phyloP scores from a whole-genome alignment of 2,113 vertebrate species.

The Anhinga rufa region DNA sequence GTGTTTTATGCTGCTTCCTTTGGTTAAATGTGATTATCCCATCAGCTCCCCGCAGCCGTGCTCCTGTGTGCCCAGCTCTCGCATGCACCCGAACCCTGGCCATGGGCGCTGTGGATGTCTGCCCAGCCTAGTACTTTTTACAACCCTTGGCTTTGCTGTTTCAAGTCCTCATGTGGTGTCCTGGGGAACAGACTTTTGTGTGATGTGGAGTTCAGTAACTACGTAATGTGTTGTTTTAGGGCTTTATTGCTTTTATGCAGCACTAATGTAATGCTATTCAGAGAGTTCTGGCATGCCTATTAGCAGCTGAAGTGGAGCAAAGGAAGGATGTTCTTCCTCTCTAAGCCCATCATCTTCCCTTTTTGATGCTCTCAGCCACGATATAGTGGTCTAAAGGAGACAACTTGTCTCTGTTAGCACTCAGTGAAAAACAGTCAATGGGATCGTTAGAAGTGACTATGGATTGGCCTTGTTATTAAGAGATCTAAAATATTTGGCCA shows the following conservation, averaged over 20 bases:
- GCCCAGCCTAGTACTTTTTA: background rate
- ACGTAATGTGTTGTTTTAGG: slow-evolving; percentile 4
- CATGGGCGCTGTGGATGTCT: background rate
- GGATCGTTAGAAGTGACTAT: background rate
- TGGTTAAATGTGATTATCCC: background rate
- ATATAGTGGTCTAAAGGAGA: slow-evolving; percentile 25
- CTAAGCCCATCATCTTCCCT: slow-evolving; percentile 18
- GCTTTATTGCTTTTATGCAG: slow-evolving; percentile 28
- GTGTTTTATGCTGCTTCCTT: background rate
- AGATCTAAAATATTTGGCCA: slow-evolving; percentile 4
- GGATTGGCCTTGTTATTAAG: background rate
- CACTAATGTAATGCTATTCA: background rate
- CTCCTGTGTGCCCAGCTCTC: background rate
- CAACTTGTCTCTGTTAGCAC: slow-evolving; percentile 37
- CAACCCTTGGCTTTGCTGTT: background rate
- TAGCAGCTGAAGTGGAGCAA: background rate
- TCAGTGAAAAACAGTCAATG: background rate
- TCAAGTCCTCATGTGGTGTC: background rate
- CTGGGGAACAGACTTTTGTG: background rate
- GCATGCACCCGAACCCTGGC: background rate
- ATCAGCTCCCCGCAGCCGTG: background rate
- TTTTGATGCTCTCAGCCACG: slow-evolving; percentile 39
- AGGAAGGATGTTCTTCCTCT: slow-evolving; percentile 50
- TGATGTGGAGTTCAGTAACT: background rate
- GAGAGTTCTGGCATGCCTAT: background rate